Percentiles rank a stretch among this genome's conserved stretches.
Evolutionary conservation across 2,888 invertebrate genomes (phyloP).

Genomic region (Hesperia comma): DNA sequence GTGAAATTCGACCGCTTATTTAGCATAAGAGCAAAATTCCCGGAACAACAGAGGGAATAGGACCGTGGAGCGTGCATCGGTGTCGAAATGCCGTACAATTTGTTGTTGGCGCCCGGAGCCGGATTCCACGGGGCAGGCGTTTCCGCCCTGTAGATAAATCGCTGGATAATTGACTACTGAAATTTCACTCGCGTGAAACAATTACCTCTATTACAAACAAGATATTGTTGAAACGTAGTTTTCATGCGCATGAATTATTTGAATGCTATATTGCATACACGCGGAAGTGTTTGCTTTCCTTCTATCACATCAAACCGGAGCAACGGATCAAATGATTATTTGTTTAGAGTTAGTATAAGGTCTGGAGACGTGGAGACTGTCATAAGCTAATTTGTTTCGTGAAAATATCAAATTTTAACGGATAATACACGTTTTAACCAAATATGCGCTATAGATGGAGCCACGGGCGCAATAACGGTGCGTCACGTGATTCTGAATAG

Average conservation of each 20-base stretch:
- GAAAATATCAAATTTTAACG: too few species aligned
- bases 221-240: background rate
- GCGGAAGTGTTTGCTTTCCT: background rate
- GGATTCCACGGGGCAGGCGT: slow-evolving; percentile 14
- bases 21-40: slow-evolving; percentile 4
- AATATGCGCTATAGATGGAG: too few species aligned
- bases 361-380: too few species aligned
- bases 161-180: slow-evolving; percentile 24
- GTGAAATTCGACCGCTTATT: slow-evolving; percentile 2
- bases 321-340: too few species aligned
- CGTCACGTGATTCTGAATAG: too few species aligned
- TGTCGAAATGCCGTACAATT: slow-evolving; percentile 31
- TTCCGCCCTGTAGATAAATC: slow-evolving; percentile 22
- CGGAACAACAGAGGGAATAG: background rate
- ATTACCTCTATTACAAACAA: slow-evolving; percentile 9
- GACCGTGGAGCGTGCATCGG: background rate
- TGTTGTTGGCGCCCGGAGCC: slow-evolving; percentile 14
- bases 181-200: slow-evolving; percentile 25
- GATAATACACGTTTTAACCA: too few species aligned
- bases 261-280: background rate
- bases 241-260: background rate
- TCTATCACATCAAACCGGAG: too few species aligned
- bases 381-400: too few species aligned
- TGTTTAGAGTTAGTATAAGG: too few species aligned
- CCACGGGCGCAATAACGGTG: too few species aligned